These are phyloP conservation scores for Beris chalybata DNA, from an alignment of 2,888 invertebrate species.

Conservation along the genomic window DNA sequence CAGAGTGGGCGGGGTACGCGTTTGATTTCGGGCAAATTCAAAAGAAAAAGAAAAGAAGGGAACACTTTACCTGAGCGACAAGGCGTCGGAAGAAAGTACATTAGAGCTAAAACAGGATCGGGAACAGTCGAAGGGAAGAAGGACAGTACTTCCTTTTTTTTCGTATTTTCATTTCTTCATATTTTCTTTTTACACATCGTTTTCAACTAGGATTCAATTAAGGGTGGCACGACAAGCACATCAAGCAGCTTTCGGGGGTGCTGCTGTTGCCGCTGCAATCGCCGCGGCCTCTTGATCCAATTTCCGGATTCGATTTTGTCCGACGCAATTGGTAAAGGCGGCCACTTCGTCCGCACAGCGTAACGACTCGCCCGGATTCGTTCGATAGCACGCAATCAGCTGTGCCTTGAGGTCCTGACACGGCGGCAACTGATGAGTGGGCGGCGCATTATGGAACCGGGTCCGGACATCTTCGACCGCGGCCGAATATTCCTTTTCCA, in stretches of 20 bases:
- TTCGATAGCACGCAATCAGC: slow-evolving; percentile 64
- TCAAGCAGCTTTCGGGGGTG: neutral
- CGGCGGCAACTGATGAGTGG: slow-evolving; percentile 56
- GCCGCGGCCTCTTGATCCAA: slow-evolving; percentile 43
- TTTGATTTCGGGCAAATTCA: too few species aligned
- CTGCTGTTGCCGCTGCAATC: neutral
- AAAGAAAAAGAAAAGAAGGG: too few species aligned
- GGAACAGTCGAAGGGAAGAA: too few species aligned
- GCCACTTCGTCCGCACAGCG: slow-evolving; percentile 64
- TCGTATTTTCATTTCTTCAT: too few species aligned
- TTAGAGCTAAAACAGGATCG: too few species aligned
- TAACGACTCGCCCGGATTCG: slow-evolving; percentile 62
- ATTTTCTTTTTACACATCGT: too few species aligned
- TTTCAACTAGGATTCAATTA: too few species aligned
- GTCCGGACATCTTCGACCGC: slow-evolving; percentile 58
- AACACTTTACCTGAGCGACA: too few species aligned
- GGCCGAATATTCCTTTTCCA: slow-evolving; percentile 63
- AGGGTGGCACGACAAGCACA: too few species aligned
- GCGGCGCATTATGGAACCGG: slow-evolving; percentile 52
- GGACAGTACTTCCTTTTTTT: too few species aligned
- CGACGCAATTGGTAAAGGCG: slow-evolving; percentile 65
- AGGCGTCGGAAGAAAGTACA: too few species aligned
- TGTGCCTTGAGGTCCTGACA: slow-evolving; percentile 61
- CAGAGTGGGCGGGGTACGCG: too few species aligned
- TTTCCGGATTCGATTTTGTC: slow-evolving; percentile 58